Conservation (phyloP, 1,140 invertebrate genomes). For the Heliconius hewitsoni region DNA sequence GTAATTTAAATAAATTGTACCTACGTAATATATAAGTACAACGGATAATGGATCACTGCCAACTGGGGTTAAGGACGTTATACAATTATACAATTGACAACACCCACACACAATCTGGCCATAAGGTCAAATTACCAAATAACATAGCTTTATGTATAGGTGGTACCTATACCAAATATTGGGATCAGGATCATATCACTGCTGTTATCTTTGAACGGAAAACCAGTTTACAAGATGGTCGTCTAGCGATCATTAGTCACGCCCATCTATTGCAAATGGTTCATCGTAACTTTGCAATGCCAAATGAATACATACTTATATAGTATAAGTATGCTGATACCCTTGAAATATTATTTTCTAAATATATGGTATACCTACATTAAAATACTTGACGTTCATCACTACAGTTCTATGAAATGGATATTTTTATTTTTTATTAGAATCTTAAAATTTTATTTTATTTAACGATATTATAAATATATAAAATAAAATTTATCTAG, state of each 20-base stretch:
- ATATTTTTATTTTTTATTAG: too few relatives aligned
- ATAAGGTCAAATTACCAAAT: background rate
- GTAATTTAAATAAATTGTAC: background rate
- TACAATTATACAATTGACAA: conserved; percentile 15
- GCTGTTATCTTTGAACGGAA: background rate
- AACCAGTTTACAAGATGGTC: background rate
- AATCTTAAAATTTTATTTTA: too few relatives aligned
- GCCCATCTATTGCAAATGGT: background rate
- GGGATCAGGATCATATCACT: background rate
- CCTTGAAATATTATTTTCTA: too few relatives aligned
- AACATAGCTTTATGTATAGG: too few relatives aligned
- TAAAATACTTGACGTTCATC: too few relatives aligned
- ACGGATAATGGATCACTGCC: background rate
- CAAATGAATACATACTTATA: background rate
- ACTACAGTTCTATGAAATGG: too few relatives aligned
- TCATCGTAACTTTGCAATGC: background rate
- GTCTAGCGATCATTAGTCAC: background rate
- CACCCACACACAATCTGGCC: background rate
- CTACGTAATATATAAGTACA: background rate
- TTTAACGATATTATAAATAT: too few relatives aligned
- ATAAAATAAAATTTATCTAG: too few relatives aligned
- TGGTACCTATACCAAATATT: too few relatives aligned
- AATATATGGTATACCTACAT: too few relatives aligned
- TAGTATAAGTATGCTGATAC: too few relatives aligned
- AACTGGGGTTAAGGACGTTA: conserved; percentile 3